These are phyloP conservation scores for Caracal caracal DNA, from an alignment of 2,113 vertebrate genomes.

Conservation along the genomic window DNA sequence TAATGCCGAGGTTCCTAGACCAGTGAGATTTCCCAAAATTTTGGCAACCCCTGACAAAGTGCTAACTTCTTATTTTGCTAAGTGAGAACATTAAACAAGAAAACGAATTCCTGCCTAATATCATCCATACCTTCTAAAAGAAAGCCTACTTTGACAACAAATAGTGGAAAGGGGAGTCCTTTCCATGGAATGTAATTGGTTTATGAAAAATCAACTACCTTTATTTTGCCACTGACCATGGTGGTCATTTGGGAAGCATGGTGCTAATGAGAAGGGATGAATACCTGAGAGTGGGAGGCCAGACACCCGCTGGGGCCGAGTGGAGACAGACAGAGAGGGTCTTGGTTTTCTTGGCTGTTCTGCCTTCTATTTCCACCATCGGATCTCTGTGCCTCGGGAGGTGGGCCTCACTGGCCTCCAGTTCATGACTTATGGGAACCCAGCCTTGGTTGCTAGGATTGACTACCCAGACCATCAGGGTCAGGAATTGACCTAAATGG, in stretches of 20 bases:
- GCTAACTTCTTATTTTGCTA: constrained; percentile 46
- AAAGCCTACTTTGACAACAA: constrained; percentile 23
- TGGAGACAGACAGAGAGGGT: not conserved
- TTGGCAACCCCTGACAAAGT: not conserved
- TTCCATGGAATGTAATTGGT: not conserved
- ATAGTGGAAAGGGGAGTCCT: not conserved
- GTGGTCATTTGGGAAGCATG: not conserved
- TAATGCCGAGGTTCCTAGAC: not conserved
- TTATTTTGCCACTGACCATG: not conserved
- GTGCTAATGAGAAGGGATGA: not conserved
- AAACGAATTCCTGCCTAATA: constrained; percentile 22
- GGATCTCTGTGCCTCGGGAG: not conserved
- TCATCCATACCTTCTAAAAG: not conserved
- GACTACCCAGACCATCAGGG: not conserved
- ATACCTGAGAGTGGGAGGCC: too few species aligned
- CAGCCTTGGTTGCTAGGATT: not conserved
- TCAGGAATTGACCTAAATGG: not conserved
- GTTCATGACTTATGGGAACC: not conserved
- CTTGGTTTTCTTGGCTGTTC: not conserved
- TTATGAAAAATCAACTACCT: not conserved
- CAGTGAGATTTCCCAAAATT: not conserved
- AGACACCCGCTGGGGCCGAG: not conserved
- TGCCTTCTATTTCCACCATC: not conserved
- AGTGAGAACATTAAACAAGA: constrained; percentile 49
- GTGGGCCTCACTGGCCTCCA: not conserved